A percentile compares a stretch with the other conserved stretches of the same genome.
phyloP scores from a whole-genome alignment of 2,888 invertebrate genomes.

The Tenthredo amoena region DNA sequence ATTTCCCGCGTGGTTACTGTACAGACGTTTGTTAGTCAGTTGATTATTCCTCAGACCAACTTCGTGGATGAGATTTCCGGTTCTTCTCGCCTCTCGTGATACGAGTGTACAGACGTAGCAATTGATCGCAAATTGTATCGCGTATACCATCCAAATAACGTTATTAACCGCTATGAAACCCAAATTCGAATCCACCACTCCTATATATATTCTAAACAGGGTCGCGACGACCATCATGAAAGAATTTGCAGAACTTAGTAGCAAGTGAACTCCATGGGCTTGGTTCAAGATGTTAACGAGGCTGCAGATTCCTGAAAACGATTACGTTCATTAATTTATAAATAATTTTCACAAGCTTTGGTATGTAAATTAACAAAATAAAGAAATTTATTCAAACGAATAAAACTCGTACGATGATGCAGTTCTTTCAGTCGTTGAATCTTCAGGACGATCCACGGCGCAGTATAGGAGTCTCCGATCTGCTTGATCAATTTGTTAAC shows the following conservation, averaged over 20 bases:
- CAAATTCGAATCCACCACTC: conserved; percentile 66
- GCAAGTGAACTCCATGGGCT: conserved; percentile 66
- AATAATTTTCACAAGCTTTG: neutral
- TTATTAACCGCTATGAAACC: conserved; percentile 69
- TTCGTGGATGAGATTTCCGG: conserved; percentile 61
- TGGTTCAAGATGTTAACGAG: conserved; percentile 64
- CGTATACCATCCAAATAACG: conserved; percentile 68
- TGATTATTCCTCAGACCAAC: conserved; percentile 59
- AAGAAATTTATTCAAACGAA: neutral
- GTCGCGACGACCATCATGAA: conserved; percentile 71
- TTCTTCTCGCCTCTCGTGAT: conserved; percentile 63
- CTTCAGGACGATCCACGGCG: conserved; percentile 63
- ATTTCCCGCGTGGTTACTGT: conserved; percentile 23
- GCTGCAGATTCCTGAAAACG: conserved; percentile 62
- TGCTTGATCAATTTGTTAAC: conserved; percentile 63
- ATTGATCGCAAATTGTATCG: conserved; percentile 64
- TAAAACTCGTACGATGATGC: conserved; percentile 62
- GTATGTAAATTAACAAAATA: neutral
- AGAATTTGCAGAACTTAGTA: conserved; percentile 68
- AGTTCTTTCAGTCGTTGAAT: conserved; percentile 65
- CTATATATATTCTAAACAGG: conserved; percentile 70
- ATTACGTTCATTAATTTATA: neutral
- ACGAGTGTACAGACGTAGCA: conserved; percentile 66
- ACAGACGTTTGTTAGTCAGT: conserved; percentile 27
- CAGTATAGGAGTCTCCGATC: conserved; percentile 57